A percentile compares a stretch with the other conserved stretches of the same genome.
Conservation (phyloP, 1,140 invertebrate species). For the Bathynomus jamesi region DNA sequence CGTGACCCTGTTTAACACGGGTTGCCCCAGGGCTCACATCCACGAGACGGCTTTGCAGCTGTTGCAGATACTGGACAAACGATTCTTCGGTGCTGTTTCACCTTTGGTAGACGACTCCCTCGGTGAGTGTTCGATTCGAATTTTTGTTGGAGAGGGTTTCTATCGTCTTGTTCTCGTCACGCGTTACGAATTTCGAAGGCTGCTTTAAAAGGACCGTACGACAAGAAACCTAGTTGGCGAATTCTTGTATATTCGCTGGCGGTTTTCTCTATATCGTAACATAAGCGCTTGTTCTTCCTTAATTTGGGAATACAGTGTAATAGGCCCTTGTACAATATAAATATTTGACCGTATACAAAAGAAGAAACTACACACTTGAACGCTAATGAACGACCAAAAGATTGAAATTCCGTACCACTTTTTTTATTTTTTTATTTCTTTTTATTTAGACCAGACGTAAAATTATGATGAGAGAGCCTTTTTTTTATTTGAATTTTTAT, state of each 20-base stretch:
- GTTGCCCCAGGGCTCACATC: conserved; percentile 79
- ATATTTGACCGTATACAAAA: too few relatives aligned
- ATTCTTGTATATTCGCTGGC: background rate
- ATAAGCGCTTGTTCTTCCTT: too few relatives aligned
- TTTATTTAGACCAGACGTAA: too few relatives aligned
- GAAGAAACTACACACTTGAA: too few relatives aligned
- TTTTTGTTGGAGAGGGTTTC: background rate
- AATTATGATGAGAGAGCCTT: too few relatives aligned
- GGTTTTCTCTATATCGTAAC: too few relatives aligned
- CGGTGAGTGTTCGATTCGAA: conserved; percentile 6
- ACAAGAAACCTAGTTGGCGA: background rate
- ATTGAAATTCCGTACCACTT: too few relatives aligned
- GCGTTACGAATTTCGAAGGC: background rate
- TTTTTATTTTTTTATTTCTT: too few relatives aligned
- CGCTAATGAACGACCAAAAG: too few relatives aligned
- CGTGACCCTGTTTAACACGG: conserved; percentile 90
- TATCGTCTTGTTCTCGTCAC: background rate
- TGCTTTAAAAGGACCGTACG: background rate
- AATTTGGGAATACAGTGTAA: too few relatives aligned
- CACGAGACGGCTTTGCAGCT: conserved; percentile 89
- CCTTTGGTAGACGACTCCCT: conserved; percentile 46
- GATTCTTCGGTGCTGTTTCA: conserved; percentile 82
- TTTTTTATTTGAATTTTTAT: too few relatives aligned
- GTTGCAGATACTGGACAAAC: conserved; percentile 83
- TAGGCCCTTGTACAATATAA: too few relatives aligned